A percentile compares a stretch with the other conserved stretches of the same genome.
phyloP scores from a whole-genome alignment of 2,113 vertebrate genomes.

The Syrrhaptes paradoxus region DNA sequence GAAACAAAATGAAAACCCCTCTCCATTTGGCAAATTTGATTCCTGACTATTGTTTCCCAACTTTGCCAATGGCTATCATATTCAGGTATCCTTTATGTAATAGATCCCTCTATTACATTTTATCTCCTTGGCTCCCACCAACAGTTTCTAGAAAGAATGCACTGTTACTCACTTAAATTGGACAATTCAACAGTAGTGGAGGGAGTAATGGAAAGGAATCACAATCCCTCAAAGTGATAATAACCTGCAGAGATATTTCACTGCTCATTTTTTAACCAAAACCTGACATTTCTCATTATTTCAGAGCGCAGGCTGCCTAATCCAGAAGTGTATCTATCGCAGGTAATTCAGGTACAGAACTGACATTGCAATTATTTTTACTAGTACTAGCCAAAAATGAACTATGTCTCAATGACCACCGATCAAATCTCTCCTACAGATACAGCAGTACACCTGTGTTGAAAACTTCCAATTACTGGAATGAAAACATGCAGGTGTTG shows the following conservation, averaged over 20 bases:
- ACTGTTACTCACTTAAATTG: slow-evolving; percentile 46
- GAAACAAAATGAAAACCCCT: not conserved
- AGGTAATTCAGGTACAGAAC: slow-evolving; percentile 47
- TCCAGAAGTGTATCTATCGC: slow-evolving; percentile 60
- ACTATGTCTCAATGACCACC: slow-evolving; percentile 18
- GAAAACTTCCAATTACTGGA: slow-evolving; percentile 32
- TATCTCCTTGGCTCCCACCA: slow-evolving; percentile 48
- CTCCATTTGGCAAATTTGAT: not conserved
- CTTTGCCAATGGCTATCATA: slow-evolving; percentile 30
- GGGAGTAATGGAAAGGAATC: slow-evolving; percentile 21
- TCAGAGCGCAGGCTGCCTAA: slow-evolving; percentile 36
- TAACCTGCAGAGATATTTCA: slow-evolving; percentile 65
- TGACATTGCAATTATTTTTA: slow-evolving; percentile 58
- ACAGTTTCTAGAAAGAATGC: slow-evolving; percentile 42
- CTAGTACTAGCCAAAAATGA: slow-evolving; percentile 48
- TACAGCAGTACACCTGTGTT: not conserved
- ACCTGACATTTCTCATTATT: slow-evolving; percentile 65
- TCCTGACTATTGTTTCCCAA: slow-evolving; percentile 17
- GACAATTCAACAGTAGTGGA: slow-evolving; percentile 56
- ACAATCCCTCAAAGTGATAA: slow-evolving; percentile 63
- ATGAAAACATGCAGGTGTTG: not conserved
- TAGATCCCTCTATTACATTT: slow-evolving; percentile 15
- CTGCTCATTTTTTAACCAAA: slow-evolving; percentile 64
- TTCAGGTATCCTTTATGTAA: slow-evolving; percentile 23
- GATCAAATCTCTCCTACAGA: slow-evolving; percentile 39